Percentiles rank a stretch among this genome's conserved stretches.
These are phyloP conservation scores for Poecile atricapillus DNA, from an alignment of 2,113 vertebrate genomes.

Conservation along the genomic window DNA sequence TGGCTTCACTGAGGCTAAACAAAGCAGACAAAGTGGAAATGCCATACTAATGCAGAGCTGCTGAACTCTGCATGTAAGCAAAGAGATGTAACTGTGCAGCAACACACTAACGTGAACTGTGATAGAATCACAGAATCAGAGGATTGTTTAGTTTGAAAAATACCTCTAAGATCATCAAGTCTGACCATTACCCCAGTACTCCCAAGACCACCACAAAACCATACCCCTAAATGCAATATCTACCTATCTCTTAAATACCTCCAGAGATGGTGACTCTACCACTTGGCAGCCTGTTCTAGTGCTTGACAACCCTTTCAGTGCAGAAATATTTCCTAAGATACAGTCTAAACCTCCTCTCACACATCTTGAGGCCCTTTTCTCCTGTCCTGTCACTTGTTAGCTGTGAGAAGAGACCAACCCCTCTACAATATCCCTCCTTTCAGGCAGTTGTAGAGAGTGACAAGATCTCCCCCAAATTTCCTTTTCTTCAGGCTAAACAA, in stretches of 20 bases:
- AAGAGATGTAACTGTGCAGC: neutral
- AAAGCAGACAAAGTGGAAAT: neutral
- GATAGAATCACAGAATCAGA: neutral
- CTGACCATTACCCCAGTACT: fast-evolving
- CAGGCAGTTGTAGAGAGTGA: fast-evolving
- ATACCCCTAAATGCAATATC: too few relatives aligned
- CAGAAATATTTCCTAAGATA: neutral
- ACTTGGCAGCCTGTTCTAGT: neutral
- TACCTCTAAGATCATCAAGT: neutral
- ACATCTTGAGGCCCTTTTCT: neutral
- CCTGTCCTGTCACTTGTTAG: neutral
- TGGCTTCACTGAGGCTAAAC: neutral
- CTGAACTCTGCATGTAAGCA: neutral
- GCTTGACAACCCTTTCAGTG: neutral
- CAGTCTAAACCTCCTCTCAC: neutral
- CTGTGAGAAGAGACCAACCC: fast-evolving
- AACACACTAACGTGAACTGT: neutral
- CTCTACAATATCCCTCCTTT: neutral
- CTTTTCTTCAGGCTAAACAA: neutral
- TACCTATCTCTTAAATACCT: neutral
- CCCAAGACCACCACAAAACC: neutral
- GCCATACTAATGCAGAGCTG: neutral
- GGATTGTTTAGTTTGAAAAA: neutral
- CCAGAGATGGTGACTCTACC: neutral
- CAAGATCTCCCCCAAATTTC: neutral